A percentile compares a stretch with the other conserved stretches of the same genome.
These are phyloP conservation scores for Paradoxurus hermaphroditus DNA, from an alignment of 2,113 vertebrate species.

Conservation along the genomic window DNA sequence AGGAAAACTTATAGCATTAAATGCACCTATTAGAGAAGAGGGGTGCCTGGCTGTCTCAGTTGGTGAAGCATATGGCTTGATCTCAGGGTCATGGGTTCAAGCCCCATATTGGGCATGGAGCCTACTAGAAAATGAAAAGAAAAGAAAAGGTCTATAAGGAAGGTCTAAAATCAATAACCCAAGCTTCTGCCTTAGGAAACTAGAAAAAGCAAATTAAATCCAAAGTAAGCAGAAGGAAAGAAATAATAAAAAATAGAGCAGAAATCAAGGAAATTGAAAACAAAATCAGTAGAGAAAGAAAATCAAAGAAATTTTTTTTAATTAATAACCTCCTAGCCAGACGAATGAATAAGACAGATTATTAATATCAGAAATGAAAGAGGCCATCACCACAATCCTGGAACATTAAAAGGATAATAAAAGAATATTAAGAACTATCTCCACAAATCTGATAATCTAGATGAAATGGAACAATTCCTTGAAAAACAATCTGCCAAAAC, in stretches of 20 bases:
- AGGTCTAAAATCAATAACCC: not conserved
- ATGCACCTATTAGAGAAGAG: not conserved
- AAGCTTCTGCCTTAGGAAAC: conserved; percentile 4
- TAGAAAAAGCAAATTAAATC: not conserved
- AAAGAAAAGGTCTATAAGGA: not conserved
- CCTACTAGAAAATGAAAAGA: not conserved
- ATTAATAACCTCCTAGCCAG: not conserved
- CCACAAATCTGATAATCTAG: not conserved
- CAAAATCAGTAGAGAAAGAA: not conserved
- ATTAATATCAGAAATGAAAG: not conserved
- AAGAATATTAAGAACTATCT: not conserved
- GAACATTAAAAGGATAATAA: not conserved
- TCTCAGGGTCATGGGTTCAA: not conserved
- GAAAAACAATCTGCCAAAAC: not conserved
- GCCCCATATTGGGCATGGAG: not conserved
- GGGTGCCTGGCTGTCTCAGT: not conserved
- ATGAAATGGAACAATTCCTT: not conserved
- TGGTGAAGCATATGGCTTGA: not conserved
- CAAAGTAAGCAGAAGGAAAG: not conserved
- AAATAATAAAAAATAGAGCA: not conserved
- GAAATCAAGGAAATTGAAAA: not conserved
- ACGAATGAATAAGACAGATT: not conserved
- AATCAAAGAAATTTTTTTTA: not conserved
- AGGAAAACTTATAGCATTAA: not conserved
- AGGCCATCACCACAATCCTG: not conserved